Conservation (phyloP, 1,140 invertebrate genomes). For the Oryctes rhinoceros region DNA sequence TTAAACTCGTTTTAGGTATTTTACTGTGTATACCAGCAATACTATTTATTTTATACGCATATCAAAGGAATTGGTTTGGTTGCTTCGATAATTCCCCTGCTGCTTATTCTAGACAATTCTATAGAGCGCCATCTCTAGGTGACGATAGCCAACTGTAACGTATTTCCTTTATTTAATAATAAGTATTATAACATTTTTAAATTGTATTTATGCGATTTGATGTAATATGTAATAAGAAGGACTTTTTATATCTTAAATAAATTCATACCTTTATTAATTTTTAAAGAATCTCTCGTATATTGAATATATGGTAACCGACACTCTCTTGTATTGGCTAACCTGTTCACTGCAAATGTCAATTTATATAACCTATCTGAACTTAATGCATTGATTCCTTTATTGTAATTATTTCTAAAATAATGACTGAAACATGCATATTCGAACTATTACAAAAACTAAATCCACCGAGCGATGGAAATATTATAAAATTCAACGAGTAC, state of each 20-base stretch:
- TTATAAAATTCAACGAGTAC: neutral
- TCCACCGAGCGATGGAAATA: neutral
- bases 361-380: neutral
- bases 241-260: neutral
- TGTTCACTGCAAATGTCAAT: neutral
- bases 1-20: slow-evolving; percentile 60
- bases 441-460: neutral
- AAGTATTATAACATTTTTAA: neutral
- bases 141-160: slow-evolving; percentile 56
- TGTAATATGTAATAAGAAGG: neutral
- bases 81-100: slow-evolving; percentile 62
- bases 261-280: slow-evolving; percentile 1
- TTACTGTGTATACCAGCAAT: slow-evolving; percentile 72
- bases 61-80: slow-evolving; percentile 71
- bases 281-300: neutral
- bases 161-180: neutral
- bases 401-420: neutral
- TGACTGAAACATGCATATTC: slow-evolving; percentile 11
- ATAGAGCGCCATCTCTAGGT: slow-evolving; percentile 66
- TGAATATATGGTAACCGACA: neutral
- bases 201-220: neutral
- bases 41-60: slow-evolving; percentile 66
- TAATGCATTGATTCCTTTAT: neutral
- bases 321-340: neutral
- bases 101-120: slow-evolving; percentile 73